Percentiles rank a stretch among this genome's conserved stretches.
Evolutionary conservation across 2,888 invertebrate genomes (phyloP).

Genomic region (Heliothis peltigera): DNA sequence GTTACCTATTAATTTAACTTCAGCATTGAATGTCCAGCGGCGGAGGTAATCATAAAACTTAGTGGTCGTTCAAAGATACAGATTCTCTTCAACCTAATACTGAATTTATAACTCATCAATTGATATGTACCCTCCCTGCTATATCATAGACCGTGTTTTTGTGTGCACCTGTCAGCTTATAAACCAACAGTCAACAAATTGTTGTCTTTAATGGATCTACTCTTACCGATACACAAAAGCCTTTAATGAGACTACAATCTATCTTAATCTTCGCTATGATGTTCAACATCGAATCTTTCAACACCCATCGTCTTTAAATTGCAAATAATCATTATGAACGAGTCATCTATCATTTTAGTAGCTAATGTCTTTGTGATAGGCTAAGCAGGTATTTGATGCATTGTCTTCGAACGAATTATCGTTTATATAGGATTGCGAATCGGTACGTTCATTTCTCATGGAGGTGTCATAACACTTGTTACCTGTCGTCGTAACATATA

Average conservation of each 20-base stretch:
- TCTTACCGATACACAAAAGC: constrained; percentile 11
- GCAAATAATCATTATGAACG: constrained; percentile 41
- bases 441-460: constrained; percentile 34
- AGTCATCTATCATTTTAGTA: constrained; percentile 53
- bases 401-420: constrained; percentile 43
- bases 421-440: constrained; percentile 25
- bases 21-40: too few species aligned
- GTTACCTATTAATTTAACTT: too few species aligned
- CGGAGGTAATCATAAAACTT: too few species aligned
- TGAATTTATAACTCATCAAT: neutral
- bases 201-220: constrained; percentile 1
- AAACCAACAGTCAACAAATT: neutral
- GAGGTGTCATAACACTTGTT: constrained; percentile 25
- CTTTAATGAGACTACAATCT: constrained; percentile 19
- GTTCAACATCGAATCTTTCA: constrained; percentile 28
- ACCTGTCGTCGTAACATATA: constrained; percentile 20
- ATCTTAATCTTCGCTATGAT: constrained; percentile 30
- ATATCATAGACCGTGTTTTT: neutral
- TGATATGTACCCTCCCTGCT: neutral
- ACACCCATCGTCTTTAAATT: constrained; percentile 36
- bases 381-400: constrained; percentile 36
- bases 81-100: too few species aligned
- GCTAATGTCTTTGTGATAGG: constrained; percentile 44
- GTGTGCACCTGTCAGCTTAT: neutral
- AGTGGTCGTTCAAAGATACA: too few species aligned